These are phyloP conservation scores for Zosterops borbonicus DNA, from an alignment of 2,113 vertebrate genomes.

Conservation along the genomic window DNA sequence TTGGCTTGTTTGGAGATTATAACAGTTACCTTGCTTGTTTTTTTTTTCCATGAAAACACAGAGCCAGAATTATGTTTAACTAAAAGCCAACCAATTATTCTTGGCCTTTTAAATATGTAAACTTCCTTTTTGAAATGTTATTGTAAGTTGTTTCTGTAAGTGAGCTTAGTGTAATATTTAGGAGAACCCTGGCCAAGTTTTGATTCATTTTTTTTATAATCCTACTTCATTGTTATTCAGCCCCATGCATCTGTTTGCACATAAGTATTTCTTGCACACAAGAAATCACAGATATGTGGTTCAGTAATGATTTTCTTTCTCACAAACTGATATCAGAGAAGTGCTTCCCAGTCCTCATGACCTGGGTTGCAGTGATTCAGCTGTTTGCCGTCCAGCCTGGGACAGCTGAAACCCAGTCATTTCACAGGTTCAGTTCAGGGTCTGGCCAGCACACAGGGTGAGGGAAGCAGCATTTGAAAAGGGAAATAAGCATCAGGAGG, in stretches of 20 bases:
- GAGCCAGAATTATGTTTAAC: neutral
- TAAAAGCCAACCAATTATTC: neutral
- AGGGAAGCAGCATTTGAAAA: neutral
- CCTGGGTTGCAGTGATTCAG: neutral
- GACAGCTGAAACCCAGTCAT: fast-evolving
- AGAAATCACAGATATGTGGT: neutral
- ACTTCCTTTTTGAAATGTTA: neutral
- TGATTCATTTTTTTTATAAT: neutral
- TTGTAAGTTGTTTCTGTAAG: neutral
- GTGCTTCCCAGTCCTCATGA: neutral
- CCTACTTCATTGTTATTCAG: neutral
- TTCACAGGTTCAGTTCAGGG: neutral
- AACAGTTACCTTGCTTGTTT: neutral
- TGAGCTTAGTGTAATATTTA: neutral
- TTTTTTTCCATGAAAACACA: neutral
- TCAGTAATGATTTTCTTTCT: neutral
- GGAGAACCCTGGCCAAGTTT: neutral
- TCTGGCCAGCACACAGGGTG: neutral
- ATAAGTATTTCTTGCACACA: neutral
- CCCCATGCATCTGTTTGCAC: neutral
- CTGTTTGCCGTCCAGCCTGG: neutral
- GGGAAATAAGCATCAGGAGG: neutral
- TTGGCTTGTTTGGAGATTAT: neutral
- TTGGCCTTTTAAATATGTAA: neutral
- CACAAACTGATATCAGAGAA: neutral